Evolutionary conservation across 2,113 vertebrate species (phyloP), one percentile per base, ranked within the genome.

Genomic region (Ptilorrhoa leucosticta): DNA sequence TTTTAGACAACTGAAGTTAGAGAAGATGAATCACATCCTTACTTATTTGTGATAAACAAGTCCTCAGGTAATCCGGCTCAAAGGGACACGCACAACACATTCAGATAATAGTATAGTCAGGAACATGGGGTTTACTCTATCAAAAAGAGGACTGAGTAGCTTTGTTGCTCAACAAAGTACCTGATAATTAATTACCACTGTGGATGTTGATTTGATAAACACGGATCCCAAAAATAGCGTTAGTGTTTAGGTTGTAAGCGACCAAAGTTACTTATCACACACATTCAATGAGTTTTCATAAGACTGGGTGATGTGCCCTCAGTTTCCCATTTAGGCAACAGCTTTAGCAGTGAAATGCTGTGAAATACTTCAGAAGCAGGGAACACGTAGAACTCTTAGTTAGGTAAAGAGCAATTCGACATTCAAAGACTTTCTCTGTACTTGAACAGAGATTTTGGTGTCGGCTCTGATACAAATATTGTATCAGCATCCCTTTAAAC

Each of bases 401-500:
- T 15, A 76, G 23, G 10, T 17, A 44, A 48, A 76, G 47, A 72
- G 33, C 15, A 63, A 33, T 44, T 85, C 20, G 26, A 58, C 10
- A 37, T 82, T 79, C 40, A 63, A 30, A 86, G 28, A 33, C 13
- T 60, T 53, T 35, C 60, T 76, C 42, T 42, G 37, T 27, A 48
- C 33, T 76, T 81, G n/a, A 45, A 64, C n/a, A 57, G 40, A 1
- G 1, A 45, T 73, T 89, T 69, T 47, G 16, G 23, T 56, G 13
- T 1, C 0, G 1, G 42, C 11, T 44, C 13, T 42, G 24, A 54
- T 50, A 66, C 2, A 4, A 78, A 24, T 2, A 0, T 64, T 89
- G 12, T 48, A 54, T 56, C 76, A 80, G 9, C 1, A 0, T 51
- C 57, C 42, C 40, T 96, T 91, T 85, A 84, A 92, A 94, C 44